Base-by-base conservation (phyloP, 2,113 vertebrate genomes). In the Tachycineta bicolor region DNA sequence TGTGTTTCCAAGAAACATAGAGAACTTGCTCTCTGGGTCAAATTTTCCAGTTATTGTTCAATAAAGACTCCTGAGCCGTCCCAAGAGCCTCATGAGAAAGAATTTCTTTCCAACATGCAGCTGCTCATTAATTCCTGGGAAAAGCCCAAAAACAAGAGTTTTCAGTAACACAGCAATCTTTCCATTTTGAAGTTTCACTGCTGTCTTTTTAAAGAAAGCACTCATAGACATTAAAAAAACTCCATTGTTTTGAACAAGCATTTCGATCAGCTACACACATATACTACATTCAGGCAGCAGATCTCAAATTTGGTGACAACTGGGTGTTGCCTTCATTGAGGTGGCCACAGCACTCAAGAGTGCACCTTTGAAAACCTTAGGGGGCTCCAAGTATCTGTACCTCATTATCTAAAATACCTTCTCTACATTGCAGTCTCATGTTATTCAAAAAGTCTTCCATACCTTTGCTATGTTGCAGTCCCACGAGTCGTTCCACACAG, bases 11-110 rank as follows among this genome's bases (percentile, higher is more conserved):
- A 94, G 86, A 94, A 83, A 80, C 55, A 87, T 1, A 56, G 33
- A 73, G 64, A 92, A 81, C 39, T 86, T 34, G 13, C 14, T 94
- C 7, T 39, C 14, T 47, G 26, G 43, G 11, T 90, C 71, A 95
- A 18, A 34, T 87, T 95, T 95, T 90, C 92, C 94, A 88, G 73
- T 88, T 94, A 80, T 58, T 80, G 83, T 93, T 90, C 90, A 78
- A 12, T 83, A 83, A 92, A 80, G 25, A 59, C 58, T 93, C 82
- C 79, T 80, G 71, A 83, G 76, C 24, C 14, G 22, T 93, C 86
- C 68, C 5, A 16, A 71, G 83, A 77, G 63, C 60, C 8, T 7
- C 39, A 53, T 28, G 43, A 83, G 47, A 77, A 83, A 63, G 11
- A 83, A 77, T 55, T 46, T 63, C 46, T 74, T 89, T 92, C 88